Evolutionary conservation across 2,797 vertebrate genomes (phyloP).

Genomic region (Falco rusticolus): DNA sequence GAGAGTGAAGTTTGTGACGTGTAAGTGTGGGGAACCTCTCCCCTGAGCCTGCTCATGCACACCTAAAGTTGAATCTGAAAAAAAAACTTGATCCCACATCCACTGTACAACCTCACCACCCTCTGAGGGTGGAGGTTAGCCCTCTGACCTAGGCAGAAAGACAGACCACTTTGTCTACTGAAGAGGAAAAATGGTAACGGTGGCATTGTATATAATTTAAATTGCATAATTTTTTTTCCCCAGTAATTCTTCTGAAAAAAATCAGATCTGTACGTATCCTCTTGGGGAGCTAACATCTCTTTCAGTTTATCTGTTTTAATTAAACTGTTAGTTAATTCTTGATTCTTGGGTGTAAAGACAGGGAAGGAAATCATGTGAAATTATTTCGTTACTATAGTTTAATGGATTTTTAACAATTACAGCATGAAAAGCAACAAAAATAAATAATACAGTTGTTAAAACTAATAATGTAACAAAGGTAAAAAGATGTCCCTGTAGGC

Average conservation of each 20-base stretch:
- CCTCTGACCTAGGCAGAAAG: not conserved
- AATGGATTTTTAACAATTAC: conserved; percentile 36
- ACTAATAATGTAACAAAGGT: conserved; percentile 47
- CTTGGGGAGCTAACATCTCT: conserved; percentile 1
- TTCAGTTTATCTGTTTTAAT: conserved; percentile 60
- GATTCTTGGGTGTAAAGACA: not conserved
- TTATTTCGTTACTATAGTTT: not conserved
- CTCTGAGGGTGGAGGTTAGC: not conserved
- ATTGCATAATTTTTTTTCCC: not conserved
- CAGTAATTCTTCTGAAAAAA: conserved; percentile 2
- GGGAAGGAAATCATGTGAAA: not conserved
- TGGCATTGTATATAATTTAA: not conserved
- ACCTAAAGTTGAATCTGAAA: not conserved
- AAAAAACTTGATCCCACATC: not conserved
- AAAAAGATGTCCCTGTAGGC: conserved; percentile 12
- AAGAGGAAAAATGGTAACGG: not conserved
- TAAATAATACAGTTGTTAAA: conserved; percentile 41
- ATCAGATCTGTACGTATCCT: conserved; percentile 21
- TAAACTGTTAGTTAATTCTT: conserved; percentile 55
- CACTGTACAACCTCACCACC: rapidly evolving
- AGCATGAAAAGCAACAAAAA: not conserved
- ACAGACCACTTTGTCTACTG: not conserved
- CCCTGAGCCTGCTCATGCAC: not conserved
- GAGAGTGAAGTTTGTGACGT: not conserved
- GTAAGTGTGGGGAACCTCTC: not conserved